These are phyloP conservation scores for Lithosia quadra DNA, from an alignment of 2,888 invertebrate species.

Conservation along the genomic window DNA sequence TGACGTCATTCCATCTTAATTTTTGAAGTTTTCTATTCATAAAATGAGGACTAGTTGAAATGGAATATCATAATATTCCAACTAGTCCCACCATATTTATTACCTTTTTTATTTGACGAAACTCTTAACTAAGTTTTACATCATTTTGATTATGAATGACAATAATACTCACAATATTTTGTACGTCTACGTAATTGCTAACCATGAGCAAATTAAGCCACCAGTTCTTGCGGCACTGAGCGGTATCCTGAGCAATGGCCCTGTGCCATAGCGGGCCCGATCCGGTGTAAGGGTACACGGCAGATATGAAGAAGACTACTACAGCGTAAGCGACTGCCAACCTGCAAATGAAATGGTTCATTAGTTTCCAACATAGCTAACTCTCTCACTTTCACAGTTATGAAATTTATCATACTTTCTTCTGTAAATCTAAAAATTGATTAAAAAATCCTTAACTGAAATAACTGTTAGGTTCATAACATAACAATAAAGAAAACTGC, in stretches of 20 bases:
- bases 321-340: slow-evolving; percentile 86
- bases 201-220: slow-evolving; percentile 88
- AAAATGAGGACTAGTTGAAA: no score
- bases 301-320: slow-evolving; percentile 86
- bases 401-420: no score
- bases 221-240: slow-evolving; percentile 87
- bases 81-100: no score
- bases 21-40: no score
- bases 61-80: no score
- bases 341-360: slow-evolving; percentile 56
- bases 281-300: slow-evolving; percentile 85
- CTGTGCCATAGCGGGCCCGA: slow-evolving; percentile 88
- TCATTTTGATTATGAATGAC: background rate
- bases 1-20: no score
- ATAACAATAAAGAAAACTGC: no score
- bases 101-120: no score
- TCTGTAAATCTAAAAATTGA: no score
- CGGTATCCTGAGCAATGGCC: slow-evolving; percentile 79
- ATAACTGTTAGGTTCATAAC: no score
- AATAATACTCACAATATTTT: slow-evolving; percentile 83
- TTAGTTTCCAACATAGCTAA: background rate
- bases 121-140: background rate
- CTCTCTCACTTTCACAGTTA: no score
- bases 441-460: no score
- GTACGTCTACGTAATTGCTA: slow-evolving; percentile 86